Evolutionary conservation across 1,140 invertebrate species (phyloP).

Genomic region (Cyclina sinensis): DNA sequence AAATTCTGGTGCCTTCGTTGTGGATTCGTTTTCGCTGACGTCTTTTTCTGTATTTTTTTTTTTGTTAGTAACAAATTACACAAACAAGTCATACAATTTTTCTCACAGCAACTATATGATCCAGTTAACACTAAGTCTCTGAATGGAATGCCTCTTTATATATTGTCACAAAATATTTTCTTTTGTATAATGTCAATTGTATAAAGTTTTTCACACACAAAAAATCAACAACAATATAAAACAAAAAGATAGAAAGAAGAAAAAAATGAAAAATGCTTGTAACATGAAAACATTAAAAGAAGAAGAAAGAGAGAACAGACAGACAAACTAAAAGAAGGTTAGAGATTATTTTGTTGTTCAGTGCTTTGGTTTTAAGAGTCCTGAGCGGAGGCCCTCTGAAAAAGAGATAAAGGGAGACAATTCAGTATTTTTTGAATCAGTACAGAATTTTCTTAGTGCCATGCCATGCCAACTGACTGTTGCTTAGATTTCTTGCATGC

Average conservation of each 20-base stretch:
- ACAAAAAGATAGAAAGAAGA: conserved; percentile 31
- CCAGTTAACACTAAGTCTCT: neutral
- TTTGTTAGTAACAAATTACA: conserved; percentile 46
- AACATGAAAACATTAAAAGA: conserved; percentile 32
- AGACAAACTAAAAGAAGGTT: conserved; percentile 44
- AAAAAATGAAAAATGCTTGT: conserved; percentile 35
- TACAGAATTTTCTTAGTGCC: neutral
- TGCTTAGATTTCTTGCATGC: neutral
- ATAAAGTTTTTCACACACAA: neutral
- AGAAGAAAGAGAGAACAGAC: conserved; percentile 46
- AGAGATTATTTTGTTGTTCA: conserved; percentile 17
- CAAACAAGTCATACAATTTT: conserved; percentile 32
- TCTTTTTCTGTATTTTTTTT: conserved; percentile 72
- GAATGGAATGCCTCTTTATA: conserved; percentile 36
- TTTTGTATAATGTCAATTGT: conserved; percentile 15
- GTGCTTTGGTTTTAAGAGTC: conserved; percentile 36
- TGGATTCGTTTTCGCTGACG: conserved; percentile 40
- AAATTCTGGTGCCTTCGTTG: conserved; percentile 74
- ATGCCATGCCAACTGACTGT: neutral
- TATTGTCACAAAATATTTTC: conserved; percentile 8
- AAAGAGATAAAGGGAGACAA: conserved; percentile 61
- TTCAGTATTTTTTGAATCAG: conserved; percentile 12
- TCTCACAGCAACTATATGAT: neutral
- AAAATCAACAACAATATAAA: conserved; percentile 46
- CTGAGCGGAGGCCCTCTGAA: conserved; percentile 57